Conservation (phyloP, 2,113 vertebrate genomes). For the Hepsetus odoe region DNA sequence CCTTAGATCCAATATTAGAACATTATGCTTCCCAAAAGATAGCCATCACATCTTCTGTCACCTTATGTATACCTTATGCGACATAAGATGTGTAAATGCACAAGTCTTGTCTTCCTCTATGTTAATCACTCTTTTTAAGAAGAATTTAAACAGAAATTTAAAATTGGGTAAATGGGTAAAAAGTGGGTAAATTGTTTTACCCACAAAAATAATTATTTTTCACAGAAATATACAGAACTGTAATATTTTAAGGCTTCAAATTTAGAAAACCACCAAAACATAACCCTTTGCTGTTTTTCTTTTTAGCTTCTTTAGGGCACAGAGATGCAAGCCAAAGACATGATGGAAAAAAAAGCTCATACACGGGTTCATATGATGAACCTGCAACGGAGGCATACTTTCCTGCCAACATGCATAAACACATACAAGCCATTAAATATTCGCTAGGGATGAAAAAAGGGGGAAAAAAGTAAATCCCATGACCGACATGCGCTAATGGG, state of each 20-base stretch:
- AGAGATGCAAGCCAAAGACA: background rate
- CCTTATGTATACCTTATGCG: too few species aligned
- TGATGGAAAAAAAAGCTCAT: background rate
- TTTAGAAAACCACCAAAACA: background rate
- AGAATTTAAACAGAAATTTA: too few species aligned
- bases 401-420: constrained; percentile 50
- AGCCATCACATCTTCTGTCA: too few species aligned
- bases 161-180: too few species aligned
- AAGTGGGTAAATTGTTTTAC: too few species aligned
- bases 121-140: too few species aligned
- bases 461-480: constrained; percentile 15
- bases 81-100: too few species aligned
- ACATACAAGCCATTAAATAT: constrained; percentile 50
- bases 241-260: background rate
- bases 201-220: too few species aligned
- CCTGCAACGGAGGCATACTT: constrained; percentile 35
- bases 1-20: too few species aligned
- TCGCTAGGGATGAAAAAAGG: constrained; percentile 13
- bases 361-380: constrained; percentile 27
- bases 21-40: too few species aligned
- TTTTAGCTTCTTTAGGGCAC: background rate
- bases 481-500: constrained; percentile 40
- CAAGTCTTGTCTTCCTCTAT: too few species aligned
- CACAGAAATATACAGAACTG: background rate
- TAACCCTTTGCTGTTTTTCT: background rate